These are phyloP conservation scores for Eriosoma lanigerum DNA, from an alignment of 1,140 invertebrate species.

Conservation along the genomic window DNA sequence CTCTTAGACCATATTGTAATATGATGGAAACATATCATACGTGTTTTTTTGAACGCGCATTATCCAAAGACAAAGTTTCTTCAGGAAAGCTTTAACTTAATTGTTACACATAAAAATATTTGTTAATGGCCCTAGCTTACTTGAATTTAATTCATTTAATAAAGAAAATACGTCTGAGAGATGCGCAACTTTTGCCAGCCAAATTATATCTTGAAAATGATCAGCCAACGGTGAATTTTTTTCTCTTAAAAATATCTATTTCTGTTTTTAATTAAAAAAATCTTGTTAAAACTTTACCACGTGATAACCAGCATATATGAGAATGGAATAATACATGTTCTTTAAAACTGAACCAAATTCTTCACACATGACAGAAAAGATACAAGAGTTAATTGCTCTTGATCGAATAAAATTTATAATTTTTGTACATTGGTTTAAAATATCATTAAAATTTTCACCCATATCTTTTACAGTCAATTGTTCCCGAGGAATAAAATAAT, in stretches of 20 bases:
- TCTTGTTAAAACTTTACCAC: background rate
- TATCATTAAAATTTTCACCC: background rate
- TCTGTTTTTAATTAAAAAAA: background rate
- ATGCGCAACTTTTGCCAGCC: too few species aligned
- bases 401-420: conserved; percentile 16
- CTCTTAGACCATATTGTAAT: background rate
- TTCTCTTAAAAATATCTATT: conserved; percentile 8
- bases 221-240: background rate
- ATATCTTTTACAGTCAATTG: background rate
- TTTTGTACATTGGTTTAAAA: conserved; percentile 19
- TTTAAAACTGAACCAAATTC: background rate
- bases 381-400: background rate
- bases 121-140: background rate
- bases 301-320: conserved; percentile 1
- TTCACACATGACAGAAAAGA: conserved; percentile 1
- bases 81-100: too few species aligned
- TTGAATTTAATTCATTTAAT: too few species aligned
- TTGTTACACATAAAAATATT: background rate
- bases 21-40: background rate
- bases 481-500: background rate
- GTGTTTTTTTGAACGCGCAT: background rate
- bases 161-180: too few species aligned
- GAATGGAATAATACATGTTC: background rate
- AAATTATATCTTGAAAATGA: background rate
- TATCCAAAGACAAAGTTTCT: background rate